Evolutionary conservation across 2,113 vertebrate species (phyloP).

Genomic region (Eptesicus fuscus): DNA sequence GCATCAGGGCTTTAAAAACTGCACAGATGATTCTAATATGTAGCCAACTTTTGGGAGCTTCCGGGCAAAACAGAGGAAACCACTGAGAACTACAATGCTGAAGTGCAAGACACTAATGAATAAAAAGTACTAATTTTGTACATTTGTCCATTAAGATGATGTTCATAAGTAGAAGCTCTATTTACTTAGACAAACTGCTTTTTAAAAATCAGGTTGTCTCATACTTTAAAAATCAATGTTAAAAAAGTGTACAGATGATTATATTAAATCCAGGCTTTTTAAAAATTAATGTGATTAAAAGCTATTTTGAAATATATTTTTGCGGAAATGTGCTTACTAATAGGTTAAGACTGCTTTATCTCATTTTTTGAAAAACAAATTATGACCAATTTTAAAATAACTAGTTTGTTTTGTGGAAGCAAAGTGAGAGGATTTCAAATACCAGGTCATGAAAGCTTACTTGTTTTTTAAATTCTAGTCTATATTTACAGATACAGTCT

Average conservation of each 20-base stretch:
- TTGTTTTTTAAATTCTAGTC: slow-evolving; percentile 25
- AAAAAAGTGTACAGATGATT: not conserved
- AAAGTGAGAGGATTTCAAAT: slow-evolving; percentile 2
- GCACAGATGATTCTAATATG: not conserved
- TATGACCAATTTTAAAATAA: not conserved
- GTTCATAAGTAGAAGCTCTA: not conserved
- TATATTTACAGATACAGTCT: not conserved
- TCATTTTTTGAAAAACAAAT: not conserved
- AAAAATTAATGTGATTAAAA: not conserved
- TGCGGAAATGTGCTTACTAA: not conserved
- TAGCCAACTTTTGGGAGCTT: not conserved
- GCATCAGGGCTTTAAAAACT: not conserved
- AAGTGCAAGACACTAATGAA: not conserved
- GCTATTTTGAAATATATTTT: not conserved
- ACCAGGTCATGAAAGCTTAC: not conserved
- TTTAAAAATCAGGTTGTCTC: not conserved
- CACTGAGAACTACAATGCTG: not conserved
- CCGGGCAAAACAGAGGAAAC: not conserved
- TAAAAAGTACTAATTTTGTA: not conserved
- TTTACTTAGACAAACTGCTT: not conserved
- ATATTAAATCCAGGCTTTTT: not conserved
- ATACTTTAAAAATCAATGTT: not conserved
- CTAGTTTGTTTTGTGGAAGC: not conserved
- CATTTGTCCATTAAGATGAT: not conserved
- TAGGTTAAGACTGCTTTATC: not conserved